Base-by-base conservation (phyloP, 2,888 invertebrate genomes). In the Chironomus tentans region DNA sequence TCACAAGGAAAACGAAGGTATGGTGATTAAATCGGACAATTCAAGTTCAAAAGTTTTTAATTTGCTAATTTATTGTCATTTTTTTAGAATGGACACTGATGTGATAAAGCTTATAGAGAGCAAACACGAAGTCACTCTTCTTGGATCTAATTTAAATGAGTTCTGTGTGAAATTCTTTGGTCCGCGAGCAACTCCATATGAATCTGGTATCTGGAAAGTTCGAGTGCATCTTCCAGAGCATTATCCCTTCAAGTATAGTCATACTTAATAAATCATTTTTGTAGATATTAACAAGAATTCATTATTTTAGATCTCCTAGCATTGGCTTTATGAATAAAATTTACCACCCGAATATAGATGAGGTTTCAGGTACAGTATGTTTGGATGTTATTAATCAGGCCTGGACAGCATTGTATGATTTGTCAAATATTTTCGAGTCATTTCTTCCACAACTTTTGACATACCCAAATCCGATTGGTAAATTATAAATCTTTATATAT, bases 391-490 rank as follows among this genome's bases (percentile, higher is more conserved):
- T 89, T 78, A 89, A 89, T 81, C 89, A 89, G 80, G 84, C 87
- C 38, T 89, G 89, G 89, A 88, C 89, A 68, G 88, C 89, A 47
- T 82, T 89, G 24, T 89, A 88, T 82, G 87, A 92, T 86, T 84
- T 92, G 80, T 89, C 90, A 77, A 92, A 92, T 84, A 91, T 92
- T 78, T 92, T 92, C 83, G 91, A 91, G 83, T 90, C 90, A 76
- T 92, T 92, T 84, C 85, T 92, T 81, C 92, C 92, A 77, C 92
- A 92, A 83, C 84, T 92, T 79, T 85, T 92, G 81, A 90, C 91
- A 79, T 92, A 92, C 84, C 92, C 92, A 68, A 92, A 92, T 83
- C 91, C 92, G 71, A 38, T 38, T 38, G 38, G 50, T 50, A 50
- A 50, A 0, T 50, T 0, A 38, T 38, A 6, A 1, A 28, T n/a